phyloP scores from a whole-genome alignment of 2,113 vertebrate species.

The Corythornis vintsioides region DNA sequence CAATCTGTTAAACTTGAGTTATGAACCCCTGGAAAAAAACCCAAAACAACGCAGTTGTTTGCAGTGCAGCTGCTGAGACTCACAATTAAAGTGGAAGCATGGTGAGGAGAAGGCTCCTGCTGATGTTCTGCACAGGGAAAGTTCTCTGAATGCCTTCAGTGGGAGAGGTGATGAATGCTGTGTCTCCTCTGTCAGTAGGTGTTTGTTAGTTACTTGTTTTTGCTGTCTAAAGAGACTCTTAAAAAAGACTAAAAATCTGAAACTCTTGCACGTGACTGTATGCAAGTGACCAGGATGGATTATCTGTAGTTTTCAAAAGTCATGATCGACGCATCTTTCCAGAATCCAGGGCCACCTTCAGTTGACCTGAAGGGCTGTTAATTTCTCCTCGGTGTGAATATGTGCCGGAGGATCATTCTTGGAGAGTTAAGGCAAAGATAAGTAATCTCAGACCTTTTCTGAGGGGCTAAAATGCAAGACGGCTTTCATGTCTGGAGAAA shows the following conservation, averaged over 20 bases:
- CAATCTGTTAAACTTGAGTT: conserved; percentile 48
- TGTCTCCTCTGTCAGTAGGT: background rate
- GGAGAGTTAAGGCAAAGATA: background rate
- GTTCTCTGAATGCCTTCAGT: background rate
- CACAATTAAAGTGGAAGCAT: background rate
- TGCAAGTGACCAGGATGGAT: background rate
- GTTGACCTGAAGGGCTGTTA: background rate
- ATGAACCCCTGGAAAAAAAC: conserved; percentile 19
- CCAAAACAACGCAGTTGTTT: background rate
- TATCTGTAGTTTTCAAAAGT: background rate
- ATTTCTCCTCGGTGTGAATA: background rate
- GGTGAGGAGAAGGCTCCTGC: background rate
- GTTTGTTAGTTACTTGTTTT: background rate
- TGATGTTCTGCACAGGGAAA: background rate
- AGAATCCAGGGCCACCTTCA: background rate
- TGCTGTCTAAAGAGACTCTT: background rate
- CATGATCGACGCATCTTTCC: background rate
- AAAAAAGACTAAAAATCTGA: background rate
- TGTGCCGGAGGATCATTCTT: background rate
- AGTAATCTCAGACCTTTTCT: background rate
- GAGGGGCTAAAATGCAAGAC: background rate
- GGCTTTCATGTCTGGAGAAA: rapidly evolving
- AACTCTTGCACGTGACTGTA: background rate
- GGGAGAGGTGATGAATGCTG: background rate
- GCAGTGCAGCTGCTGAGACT: conserved; percentile 28